Percentiles rank a stretch among this genome's conserved stretches.
These are phyloP conservation scores for Drosophila ogumai DNA, from an alignment of 1,140 invertebrate genomes.

Conservation along the genomic window DNA sequence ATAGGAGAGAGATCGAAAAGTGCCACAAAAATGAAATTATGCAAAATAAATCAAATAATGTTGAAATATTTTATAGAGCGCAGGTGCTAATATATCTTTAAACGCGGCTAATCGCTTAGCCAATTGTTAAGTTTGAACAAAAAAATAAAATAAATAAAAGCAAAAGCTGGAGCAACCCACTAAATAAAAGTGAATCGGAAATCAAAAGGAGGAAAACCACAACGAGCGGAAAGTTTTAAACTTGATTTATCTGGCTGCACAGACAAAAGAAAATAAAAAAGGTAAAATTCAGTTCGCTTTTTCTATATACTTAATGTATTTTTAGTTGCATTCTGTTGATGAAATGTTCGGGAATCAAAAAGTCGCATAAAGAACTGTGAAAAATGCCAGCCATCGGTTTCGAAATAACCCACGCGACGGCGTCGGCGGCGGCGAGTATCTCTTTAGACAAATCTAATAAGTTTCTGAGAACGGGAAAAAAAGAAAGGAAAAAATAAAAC, in stretches of 20 bases:
- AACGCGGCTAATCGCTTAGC: conserved; percentile 46
- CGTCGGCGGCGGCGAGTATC: conserved; percentile 25
- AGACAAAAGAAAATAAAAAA: conserved; percentile 25
- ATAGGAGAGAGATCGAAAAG: conserved; percentile 35
- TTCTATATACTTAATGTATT: conserved; percentile 49
- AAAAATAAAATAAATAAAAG: conserved; percentile 11
- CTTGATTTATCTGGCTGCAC: conserved; percentile 15
- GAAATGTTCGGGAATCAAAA: conserved; percentile 60
- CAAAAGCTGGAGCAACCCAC: background rate
- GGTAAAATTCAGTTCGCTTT: conserved; percentile 50
- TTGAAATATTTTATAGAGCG: conserved; percentile 48
- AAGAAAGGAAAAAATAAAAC: conserved; percentile 11
- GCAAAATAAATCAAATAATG: conserved; percentile 46
- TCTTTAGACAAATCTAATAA: conserved; percentile 42
- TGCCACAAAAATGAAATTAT: conserved; percentile 56
- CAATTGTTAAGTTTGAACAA: conserved; percentile 46
- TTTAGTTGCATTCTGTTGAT: conserved; percentile 71
- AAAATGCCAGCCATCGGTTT: conserved; percentile 51
- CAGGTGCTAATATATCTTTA: conserved; percentile 74
- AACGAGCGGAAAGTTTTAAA: conserved; percentile 63
- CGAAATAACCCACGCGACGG: conserved; percentile 72
- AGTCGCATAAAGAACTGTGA: conserved; percentile 63
- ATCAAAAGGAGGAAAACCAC: conserved; percentile 6
- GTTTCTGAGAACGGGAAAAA: conserved; percentile 5
- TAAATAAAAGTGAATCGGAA: conserved; percentile 23